Base-by-base conservation (phyloP, 2,888 invertebrate genomes). In the Tortrix viridana region DNA sequence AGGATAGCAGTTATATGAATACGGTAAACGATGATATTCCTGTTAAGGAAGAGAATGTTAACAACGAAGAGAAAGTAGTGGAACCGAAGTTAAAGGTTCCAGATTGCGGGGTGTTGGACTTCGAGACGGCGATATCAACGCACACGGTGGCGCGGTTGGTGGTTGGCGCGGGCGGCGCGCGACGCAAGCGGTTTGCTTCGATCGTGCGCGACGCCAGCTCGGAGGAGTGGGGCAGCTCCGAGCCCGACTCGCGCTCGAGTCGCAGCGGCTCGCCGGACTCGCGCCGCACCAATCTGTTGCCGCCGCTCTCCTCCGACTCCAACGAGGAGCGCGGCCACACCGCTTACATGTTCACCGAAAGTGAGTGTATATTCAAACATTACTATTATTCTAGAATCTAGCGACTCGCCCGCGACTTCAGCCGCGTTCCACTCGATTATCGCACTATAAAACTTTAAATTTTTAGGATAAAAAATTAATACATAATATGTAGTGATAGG, bases 261-360 rank as follows among this genome's bases (percentile, higher is more conserved):
- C 75, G 87, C 6, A 90, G 90, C 0, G 86, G 81, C 0, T 85
- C 88, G 0, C 91, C 91, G 0, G 90, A 90, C 49, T 86, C 86
- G 1, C 9, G 66, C 59, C 23, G 82, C 79, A 46, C 46, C 41
- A 32, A 49, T 18, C 18, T 18, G 16, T 5, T 49, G 49, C 32
- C 12, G 5, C 32, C 67, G 7, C 67, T 79, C 16, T 82, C 84
- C 0, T 81, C 84, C 0, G 88, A 86, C 68, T 81, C 82, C 0
- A 84, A 79, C 53, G 88, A 89, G 14, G 87, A 87, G 1, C 81
- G n/a, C 12, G 37, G 73, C 62, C 85, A 85, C 65, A 82, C 84
- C 20, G 76, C 71, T 71, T 91, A 89, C 61, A 84, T 82, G 75
- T 83, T 77, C 60, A 84, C 82, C 3, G 91, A 91, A 67, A 84